These are phyloP conservation scores for Ips nitidus DNA, from an alignment of 1,140 invertebrate genomes.

Conservation along the genomic window DNA sequence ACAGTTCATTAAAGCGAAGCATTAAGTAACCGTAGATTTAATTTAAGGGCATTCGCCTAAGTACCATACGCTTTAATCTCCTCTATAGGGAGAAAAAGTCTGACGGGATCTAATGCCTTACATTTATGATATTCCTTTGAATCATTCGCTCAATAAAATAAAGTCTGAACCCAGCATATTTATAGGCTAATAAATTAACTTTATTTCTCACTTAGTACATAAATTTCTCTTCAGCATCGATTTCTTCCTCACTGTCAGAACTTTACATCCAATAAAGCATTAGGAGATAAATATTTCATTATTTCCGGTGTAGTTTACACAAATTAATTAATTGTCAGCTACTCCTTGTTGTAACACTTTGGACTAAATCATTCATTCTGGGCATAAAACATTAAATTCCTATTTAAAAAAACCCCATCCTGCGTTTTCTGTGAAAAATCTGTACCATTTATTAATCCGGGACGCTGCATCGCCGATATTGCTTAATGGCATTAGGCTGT, in stretches of 20 bases:
- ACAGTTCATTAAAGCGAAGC: neutral
- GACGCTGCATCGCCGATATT: neutral
- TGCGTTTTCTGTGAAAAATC: neutral
- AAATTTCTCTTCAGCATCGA: neutral
- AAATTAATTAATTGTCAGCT: neutral
- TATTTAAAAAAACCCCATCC: neutral
- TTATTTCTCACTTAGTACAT: neutral
- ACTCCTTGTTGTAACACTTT: neutral
- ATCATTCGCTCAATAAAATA: neutral
- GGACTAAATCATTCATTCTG: neutral
- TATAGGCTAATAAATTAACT: neutral
- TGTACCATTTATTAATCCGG: neutral
- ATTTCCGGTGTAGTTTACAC: neutral
- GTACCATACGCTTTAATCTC: neutral
- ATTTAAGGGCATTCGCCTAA: neutral
- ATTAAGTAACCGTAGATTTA: conserved; percentile 2
- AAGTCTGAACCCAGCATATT: neutral
- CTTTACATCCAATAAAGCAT: neutral
- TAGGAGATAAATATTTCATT: conserved; percentile 1
- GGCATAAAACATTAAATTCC: neutral
- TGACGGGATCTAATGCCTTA: neutral
- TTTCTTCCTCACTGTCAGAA: neutral
- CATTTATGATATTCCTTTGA: neutral
- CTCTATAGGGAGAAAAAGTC: neutral
- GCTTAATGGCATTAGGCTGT: conserved; percentile 3